phyloP scores from a whole-genome alignment of 2,797 vertebrate species.

The Mus minutoides region DNA sequence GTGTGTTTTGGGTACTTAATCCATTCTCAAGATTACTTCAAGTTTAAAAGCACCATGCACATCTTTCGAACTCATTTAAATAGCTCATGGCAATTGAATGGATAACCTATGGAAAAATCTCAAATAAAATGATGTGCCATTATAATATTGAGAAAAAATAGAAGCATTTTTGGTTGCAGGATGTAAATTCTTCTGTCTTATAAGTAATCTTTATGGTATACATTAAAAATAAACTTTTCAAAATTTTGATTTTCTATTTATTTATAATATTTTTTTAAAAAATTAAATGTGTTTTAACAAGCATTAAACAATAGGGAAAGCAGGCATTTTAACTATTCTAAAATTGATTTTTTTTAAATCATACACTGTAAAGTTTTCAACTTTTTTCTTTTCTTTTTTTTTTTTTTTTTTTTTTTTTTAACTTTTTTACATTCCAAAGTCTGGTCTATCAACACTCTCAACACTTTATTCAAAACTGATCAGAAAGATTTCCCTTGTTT shows the following conservation, averaged over 20 bases:
- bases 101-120: neutral
- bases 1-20: neutral
- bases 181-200: neutral
- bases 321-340: neutral
- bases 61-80: neutral
- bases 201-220: neutral
- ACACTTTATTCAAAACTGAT: neutral
- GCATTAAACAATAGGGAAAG: neutral
- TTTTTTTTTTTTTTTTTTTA: neutral
- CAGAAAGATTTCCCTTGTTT: neutral
- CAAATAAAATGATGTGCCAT: neutral
- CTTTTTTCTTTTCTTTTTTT: no score
- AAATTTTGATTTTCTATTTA: neutral
- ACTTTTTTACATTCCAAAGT: neutral
- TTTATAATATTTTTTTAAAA: neutral
- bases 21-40: neutral
- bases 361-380: neutral
- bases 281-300: neutral
- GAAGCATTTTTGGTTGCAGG: neutral
- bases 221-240: neutral
- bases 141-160: neutral
- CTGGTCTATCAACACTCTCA: neutral
- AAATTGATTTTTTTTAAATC: slow-evolving; percentile 18
- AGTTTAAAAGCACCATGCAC: neutral
- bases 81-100: neutral